Conservation (phyloP, 30 jellyfish, hydroid and myxozoan genomes). For the Turritopsis rubra region DNA sequence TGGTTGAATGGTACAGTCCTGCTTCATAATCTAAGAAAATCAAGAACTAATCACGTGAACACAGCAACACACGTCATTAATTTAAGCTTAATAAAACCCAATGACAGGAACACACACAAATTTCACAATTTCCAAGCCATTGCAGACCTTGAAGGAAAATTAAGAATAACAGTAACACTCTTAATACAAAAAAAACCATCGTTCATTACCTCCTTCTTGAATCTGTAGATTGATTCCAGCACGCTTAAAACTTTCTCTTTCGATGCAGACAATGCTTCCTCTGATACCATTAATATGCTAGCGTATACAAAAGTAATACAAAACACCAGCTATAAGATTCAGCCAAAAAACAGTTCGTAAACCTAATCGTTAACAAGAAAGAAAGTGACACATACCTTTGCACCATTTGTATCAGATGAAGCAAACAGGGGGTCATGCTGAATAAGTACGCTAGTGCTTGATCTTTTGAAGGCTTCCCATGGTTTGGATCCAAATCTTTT, state of each 20-base stretch:
- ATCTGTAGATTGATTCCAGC: neutral
- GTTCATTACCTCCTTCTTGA: conserved; percentile 16
- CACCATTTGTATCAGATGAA: conserved; percentile 46
- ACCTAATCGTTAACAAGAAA: neutral
- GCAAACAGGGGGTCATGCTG: conserved; percentile 49
- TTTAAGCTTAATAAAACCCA: neutral
- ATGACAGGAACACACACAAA: neutral
- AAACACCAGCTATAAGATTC: neutral
- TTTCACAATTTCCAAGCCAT: too few relatives aligned
- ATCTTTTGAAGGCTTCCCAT: conserved; percentile 41
- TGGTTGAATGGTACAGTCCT: neutral
- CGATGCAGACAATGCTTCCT: neutral
- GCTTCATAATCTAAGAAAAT: conserved; percentile 11
- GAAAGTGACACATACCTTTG: conserved; percentile 40
- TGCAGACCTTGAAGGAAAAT: neutral
- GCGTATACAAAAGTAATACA: neutral
- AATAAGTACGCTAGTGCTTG: conserved; percentile 39
- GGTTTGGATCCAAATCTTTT: conserved; percentile 22
- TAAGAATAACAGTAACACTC: neutral
- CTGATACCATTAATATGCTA: neutral
- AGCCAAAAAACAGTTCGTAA: neutral
- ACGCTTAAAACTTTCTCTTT: neutral
- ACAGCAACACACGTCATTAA: neutral
- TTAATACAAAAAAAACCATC: too few relatives aligned
- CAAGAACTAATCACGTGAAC: neutral